Percentiles rank a stretch among this genome's conserved stretches.
phyloP scores from a whole-genome alignment of 2,888 invertebrate genomes.

The Pterobdella sp. region DNA sequence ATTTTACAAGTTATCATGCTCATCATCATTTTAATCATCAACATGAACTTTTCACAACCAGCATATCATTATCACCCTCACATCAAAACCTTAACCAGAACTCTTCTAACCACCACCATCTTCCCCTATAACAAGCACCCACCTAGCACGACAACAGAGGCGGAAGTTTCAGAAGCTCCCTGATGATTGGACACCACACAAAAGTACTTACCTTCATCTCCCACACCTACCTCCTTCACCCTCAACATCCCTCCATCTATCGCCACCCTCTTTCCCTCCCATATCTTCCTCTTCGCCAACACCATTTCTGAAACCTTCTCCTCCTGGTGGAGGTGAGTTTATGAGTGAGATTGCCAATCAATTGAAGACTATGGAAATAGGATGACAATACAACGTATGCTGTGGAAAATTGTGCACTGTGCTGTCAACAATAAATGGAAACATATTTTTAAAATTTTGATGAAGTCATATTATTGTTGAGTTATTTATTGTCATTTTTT shows the following conservation, averaged over 20 bases:
- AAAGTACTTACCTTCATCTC: slow-evolving; percentile 24
- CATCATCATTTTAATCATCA: background rate
- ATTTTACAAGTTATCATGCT: background rate
- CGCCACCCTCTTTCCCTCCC: slow-evolving; percentile 11
- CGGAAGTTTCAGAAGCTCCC: background rate
- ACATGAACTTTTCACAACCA: too few species aligned
- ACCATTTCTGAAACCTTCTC: slow-evolving; percentile 22
- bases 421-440: too few species aligned
- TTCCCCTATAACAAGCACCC: background rate
- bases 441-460: too few species aligned
- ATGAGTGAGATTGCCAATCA: background rate
- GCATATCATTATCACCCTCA: too few species aligned
- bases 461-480: too few species aligned
- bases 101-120: background rate
- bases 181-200: slow-evolving; percentile 12
- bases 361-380: background rate
- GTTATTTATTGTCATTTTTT: background rate
- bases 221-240: background rate
- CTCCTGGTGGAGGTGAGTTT: background rate
- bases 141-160: slow-evolving; percentile 13
- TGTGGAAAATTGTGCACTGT: background rate
- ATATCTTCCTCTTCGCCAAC: slow-evolving; percentile 17
- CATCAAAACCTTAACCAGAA: background rate
- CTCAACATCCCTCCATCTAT: background rate
- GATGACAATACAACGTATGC: background rate